Evolutionary conservation across 2,888 invertebrate genomes (phyloP).

Genomic region (Prionchulus punctatus): DNA sequence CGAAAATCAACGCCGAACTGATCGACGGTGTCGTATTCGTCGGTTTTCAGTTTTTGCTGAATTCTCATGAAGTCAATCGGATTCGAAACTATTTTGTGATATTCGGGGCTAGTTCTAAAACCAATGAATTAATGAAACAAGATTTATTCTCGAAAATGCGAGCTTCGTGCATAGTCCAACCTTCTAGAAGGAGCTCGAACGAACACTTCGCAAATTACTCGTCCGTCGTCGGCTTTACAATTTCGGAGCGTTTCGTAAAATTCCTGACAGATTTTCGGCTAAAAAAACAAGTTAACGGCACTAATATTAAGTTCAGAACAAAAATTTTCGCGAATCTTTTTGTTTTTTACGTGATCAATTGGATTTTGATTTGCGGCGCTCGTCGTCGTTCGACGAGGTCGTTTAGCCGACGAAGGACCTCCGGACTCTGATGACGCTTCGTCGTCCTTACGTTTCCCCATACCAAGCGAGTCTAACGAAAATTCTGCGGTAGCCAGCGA

Average conservation of each 20-base stretch:
- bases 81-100: constrained; percentile 58
- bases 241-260: constrained; percentile 77
- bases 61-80: constrained; percentile 88
- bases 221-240: constrained; percentile 77
- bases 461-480: no score
- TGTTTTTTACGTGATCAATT: background rate
- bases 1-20: constrained; percentile 77
- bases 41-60: constrained; percentile 88
- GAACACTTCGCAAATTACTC: constrained; percentile 75
- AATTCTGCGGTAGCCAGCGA: no score
- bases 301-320: background rate
- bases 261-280: constrained; percentile 48
- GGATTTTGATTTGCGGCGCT: background rate
- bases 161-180: constrained; percentile 54
- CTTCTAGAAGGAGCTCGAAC: constrained; percentile 82
- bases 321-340: background rate
- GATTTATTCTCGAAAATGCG: background rate
- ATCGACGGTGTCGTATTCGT: constrained; percentile 84
- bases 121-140: background rate
- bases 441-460: background rate
- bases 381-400: background rate
- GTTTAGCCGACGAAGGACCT: background rate
- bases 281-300: constrained; percentile 7
- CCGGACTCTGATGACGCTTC: background rate
- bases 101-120: constrained; percentile 37